A percentile compares a stretch with the other conserved stretches of the same genome.
phyloP scores from a whole-genome alignment of 2,888 invertebrate species.

The Idaea aversata region DNA sequence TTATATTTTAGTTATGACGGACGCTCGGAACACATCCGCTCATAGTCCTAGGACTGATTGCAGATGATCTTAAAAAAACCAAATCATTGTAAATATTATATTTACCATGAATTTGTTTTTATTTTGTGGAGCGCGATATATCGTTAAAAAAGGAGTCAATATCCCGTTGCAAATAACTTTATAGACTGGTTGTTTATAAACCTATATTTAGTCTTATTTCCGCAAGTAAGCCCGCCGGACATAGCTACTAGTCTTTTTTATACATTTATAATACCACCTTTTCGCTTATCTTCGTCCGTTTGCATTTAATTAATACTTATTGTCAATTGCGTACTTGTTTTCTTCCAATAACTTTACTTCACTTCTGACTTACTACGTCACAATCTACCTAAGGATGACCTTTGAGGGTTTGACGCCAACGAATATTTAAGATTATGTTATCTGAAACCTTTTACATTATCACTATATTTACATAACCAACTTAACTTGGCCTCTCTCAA shows the following conservation, averaged over 20 bases:
- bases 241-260: neutral
- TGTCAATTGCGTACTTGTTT: neutral
- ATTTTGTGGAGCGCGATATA: too few relatives aligned
- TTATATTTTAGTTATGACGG: too few relatives aligned
- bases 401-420: constrained; percentile 42
- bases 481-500: constrained; percentile 18
- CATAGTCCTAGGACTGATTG: too few relatives aligned
- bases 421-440: constrained; percentile 59
- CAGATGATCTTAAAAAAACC: too few relatives aligned
- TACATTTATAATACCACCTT: neutral
- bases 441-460: constrained; percentile 50
- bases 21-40: too few relatives aligned
- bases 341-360: neutral
- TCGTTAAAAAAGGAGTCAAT: too few relatives aligned
- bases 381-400: constrained; percentile 23
- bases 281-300: neutral
- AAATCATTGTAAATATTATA: too few relatives aligned
- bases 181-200: too few relatives aligned
- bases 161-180: too few relatives aligned
- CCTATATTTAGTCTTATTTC: too few relatives aligned
- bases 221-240: too few relatives aligned
- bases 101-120: too few relatives aligned
- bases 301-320: neutral
- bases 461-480: constrained; percentile 33
- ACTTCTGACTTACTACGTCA: neutral